Evolutionary conservation across 2,113 vertebrate species (phyloP).

Genomic region (Cranoglanis bouderius): DNA sequence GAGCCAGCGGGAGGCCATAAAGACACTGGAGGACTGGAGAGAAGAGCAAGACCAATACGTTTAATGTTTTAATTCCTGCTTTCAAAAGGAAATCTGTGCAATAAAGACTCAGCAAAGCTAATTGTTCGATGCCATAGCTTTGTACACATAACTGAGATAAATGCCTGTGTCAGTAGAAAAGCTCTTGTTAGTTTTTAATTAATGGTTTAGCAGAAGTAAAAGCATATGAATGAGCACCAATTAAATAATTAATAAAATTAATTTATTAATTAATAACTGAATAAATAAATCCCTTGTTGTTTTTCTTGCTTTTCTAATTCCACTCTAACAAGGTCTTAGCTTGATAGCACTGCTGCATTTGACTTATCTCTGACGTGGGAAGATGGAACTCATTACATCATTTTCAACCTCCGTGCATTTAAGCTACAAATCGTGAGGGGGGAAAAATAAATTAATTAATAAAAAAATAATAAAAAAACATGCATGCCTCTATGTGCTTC

Average conservation of each 20-base stretch:
- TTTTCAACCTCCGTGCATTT: not conserved
- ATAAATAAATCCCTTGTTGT: no score
- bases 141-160: constrained; percentile 30
- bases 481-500: not conserved
- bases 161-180: not conserved
- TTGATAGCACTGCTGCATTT: not conserved
- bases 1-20: constrained; percentile 5
- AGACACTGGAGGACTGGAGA: not conserved
- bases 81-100: constrained; percentile 12
- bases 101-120: constrained; percentile 28
- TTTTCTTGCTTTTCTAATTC: not conserved
- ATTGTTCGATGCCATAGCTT: constrained; percentile 44
- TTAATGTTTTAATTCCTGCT: constrained; percentile 26
- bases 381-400: not conserved
- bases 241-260: not conserved
- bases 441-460: no score
- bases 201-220: not conserved
- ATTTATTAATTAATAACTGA: no score
- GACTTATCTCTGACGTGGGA: not conserved
- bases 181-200: not conserved
- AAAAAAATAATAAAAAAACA: no score
- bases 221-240: not conserved
- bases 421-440: no score
- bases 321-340: not conserved
- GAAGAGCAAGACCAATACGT: constrained; percentile 1